Conservation (phyloP, 2,888 invertebrate species). For the Aphelenchoides bicaudatus region DNA sequence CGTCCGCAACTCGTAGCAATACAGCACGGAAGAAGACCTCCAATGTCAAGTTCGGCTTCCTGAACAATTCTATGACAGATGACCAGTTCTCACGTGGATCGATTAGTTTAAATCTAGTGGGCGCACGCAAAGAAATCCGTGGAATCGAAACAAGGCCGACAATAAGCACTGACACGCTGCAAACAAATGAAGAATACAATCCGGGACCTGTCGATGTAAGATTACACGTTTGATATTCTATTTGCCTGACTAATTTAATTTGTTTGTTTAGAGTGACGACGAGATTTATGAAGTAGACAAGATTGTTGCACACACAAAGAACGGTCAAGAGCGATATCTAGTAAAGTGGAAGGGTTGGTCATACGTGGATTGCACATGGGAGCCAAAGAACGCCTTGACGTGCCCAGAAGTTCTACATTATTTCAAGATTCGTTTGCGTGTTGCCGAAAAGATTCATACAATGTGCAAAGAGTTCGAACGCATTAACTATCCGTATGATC, state of each 20-base stretch:
- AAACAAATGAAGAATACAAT: too few species aligned
- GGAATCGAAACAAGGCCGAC: too few species aligned
- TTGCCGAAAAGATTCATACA: background rate
- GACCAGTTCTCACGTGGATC: too few species aligned
- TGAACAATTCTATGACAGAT: too few species aligned
- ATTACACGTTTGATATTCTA: too few species aligned
- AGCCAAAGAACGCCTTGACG: background rate
- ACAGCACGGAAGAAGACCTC: background rate
- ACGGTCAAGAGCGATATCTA: background rate
- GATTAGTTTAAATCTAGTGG: too few species aligned
- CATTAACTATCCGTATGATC: background rate
- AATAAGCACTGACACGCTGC: too few species aligned
- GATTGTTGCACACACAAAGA: background rate
- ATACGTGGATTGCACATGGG: conserved; percentile 3
- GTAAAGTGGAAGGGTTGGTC: conserved; percentile 1
- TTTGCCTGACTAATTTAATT: too few species aligned
- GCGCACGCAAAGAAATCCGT: too few species aligned
- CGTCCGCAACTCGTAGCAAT: background rate
- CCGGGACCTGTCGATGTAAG: too few species aligned
- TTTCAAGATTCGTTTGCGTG: background rate
- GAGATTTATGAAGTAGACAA: background rate
- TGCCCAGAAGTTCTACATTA: background rate
- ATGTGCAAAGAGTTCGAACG: background rate
- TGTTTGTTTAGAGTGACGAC: too few species aligned
- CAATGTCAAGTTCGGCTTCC: background rate